These are phyloP conservation scores for Chinchilla lanigera DNA, from an alignment of 2,113 vertebrate genomes.

Conservation along the genomic window DNA sequence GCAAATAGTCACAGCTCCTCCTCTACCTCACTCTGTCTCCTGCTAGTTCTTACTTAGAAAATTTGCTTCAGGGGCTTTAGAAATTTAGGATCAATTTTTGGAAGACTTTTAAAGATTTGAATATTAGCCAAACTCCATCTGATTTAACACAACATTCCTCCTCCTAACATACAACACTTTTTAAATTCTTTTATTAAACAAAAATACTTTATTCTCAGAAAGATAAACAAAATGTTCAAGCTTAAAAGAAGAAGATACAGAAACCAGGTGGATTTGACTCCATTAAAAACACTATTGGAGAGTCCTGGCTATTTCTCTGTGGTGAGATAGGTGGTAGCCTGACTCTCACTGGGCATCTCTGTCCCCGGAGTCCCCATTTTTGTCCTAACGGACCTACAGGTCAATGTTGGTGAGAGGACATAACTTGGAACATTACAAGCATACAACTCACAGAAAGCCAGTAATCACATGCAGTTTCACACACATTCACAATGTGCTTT, in stretches of 20 bases:
- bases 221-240: not conserved
- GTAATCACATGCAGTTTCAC: slow-evolving; percentile 99
- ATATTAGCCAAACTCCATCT: slow-evolving; percentile 54
- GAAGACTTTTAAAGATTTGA: slow-evolving; percentile 48
- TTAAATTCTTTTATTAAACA: not conserved
- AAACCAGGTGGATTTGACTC: not conserved
- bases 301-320: not conserved
- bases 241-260: not conserved
- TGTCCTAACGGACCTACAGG: not conserved
- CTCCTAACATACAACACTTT: not conserved
- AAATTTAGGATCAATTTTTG: slow-evolving; percentile 27
- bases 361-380: not conserved
- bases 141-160: slow-evolving; percentile 6
- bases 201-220: not conserved
- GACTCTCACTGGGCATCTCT: not conserved
- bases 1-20: slow-evolving; percentile 44
- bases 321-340: too few species aligned
- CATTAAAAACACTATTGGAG: not conserved
- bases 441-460: slow-evolving; percentile 86
- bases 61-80: not conserved
- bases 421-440: slow-evolving; percentile 98
- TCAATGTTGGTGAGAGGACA: slow-evolving; percentile 88
- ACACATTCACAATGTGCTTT: slow-evolving; percentile 99
- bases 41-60: slow-evolving; percentile 22
- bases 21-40: not conserved